Base-by-base conservation (phyloP, 64 coral and sea anemone genomes). In the Exaiptasia diaphana region DNA sequence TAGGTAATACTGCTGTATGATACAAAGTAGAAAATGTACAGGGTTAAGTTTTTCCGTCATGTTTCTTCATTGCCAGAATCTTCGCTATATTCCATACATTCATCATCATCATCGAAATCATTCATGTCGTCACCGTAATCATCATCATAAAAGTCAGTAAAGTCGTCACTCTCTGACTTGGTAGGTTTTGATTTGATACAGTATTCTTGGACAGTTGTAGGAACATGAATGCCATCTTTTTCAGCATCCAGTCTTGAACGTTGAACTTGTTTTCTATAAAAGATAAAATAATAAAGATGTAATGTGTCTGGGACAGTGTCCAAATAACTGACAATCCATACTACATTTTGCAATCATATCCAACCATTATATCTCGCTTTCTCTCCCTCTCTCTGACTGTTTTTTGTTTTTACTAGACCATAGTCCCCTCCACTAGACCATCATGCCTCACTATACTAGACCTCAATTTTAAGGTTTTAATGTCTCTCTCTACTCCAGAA, bases 21-120 rank as follows among this genome's bases (percentile, higher is more conserved):
- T 88, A 93, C 68, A 95, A 64, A 80, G 72, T 95, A 85, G 79
- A 95, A 95, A 95, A 95, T 89, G 90, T 89, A 95, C 91, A 95
- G 67, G 52, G 53, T 14, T 46, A 53, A 85, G 79, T 84, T 79
- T 61, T 52, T 79, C 41, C 53, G 53, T 93, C 68, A 99, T 78
- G 95, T 92, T 56, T 97, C 93, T 62, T 99, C 95, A 70, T 99
- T 99, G 23, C 95, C 95, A 4, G 95, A 99, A 61, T 99, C 95
- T 65, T 93, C 89, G 22, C 95, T 99, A 57, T 99, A 92, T 50
- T 88, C 95, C 68, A 93, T 75, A 38, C 85, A 82, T 60, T 96
- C 86, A 35, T 97, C 94, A 8, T 99, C 88, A 7, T 91, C 95
- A 57, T 99, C 95, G 8, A 92, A 90, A 33, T 91, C 88, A 73